These are phyloP conservation scores for Atractosteus spatula DNA, from an alignment of 2,113 vertebrate species.

Conservation along the genomic window DNA sequence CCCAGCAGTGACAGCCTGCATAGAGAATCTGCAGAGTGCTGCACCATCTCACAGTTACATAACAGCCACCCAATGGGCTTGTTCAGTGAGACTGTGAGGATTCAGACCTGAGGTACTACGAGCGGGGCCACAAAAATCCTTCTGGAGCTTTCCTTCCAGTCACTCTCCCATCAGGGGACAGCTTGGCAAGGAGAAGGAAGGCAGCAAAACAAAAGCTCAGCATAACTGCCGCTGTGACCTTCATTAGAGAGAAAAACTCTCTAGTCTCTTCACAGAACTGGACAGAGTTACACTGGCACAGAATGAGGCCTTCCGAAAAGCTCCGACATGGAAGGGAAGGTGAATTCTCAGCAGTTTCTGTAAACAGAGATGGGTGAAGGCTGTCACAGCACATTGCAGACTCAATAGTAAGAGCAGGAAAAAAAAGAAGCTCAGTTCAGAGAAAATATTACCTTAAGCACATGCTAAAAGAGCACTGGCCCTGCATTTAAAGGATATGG, in stretches of 20 bases:
- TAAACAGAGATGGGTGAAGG: too few species aligned
- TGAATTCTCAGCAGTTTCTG: not conserved
- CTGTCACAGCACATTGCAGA: too few species aligned
- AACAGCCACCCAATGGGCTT: too few species aligned
- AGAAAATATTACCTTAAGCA: too few species aligned
- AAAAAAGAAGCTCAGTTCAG: too few species aligned
- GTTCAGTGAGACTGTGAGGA: not conserved
- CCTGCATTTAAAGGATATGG: too few species aligned
- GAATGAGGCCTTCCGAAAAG: not conserved
- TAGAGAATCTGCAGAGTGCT: too few species aligned
- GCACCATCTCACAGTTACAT: not conserved
- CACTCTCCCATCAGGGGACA: too few species aligned
- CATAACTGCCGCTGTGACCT: not conserved
- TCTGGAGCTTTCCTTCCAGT: too few species aligned
- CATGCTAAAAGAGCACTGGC: too few species aligned
- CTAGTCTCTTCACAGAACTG: slow-evolving; percentile 10
- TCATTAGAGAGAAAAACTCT: slow-evolving; percentile 6
- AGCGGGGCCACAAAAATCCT: too few species aligned
- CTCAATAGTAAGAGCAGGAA: too few species aligned
- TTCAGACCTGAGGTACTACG: not conserved
- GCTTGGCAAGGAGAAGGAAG: not conserved
- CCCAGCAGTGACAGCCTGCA: not conserved
- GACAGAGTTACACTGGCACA: slow-evolving; percentile 6
- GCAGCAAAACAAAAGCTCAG: not conserved
- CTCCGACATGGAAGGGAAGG: slow-evolving; percentile 14